These are phyloP conservation scores for Crotophaga sulcirostris DNA, from an alignment of 2,113 vertebrate genomes.

Conservation along the genomic window DNA sequence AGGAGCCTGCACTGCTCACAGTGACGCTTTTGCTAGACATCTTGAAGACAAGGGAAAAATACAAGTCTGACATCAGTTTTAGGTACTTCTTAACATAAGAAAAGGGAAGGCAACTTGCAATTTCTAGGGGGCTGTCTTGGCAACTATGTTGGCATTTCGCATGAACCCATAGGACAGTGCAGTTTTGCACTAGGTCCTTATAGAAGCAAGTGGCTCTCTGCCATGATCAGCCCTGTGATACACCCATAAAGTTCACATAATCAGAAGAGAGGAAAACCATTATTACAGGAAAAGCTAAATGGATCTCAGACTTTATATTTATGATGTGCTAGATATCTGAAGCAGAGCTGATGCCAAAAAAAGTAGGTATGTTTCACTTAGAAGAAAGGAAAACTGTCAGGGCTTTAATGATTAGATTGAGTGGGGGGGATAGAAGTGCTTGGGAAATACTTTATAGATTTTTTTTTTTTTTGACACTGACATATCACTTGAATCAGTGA, in stretches of 20 bases:
- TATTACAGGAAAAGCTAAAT: conserved; percentile 46
- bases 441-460: neutral
- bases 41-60: neutral
- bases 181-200: neutral
- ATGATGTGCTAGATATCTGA: neutral
- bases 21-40: neutral
- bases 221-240: neutral
- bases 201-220: neutral
- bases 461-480: neutral
- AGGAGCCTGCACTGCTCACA: neutral
- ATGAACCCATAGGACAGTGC: neutral
- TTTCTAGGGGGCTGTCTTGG: neutral
- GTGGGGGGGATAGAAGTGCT: neutral
- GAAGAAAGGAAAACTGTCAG: neutral
- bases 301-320: conserved; percentile 25
- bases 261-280: neutral
- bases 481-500: neutral
- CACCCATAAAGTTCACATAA: neutral
- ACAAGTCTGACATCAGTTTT: neutral
- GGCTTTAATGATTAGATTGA: neutral
- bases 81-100: neutral
- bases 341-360: conserved; percentile 3
- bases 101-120: neutral
- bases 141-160: neutral
- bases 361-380: conserved; percentile 12